phyloP scores from a whole-genome alignment of 2,797 vertebrate genomes.

The Neoniphon sammara region DNA sequence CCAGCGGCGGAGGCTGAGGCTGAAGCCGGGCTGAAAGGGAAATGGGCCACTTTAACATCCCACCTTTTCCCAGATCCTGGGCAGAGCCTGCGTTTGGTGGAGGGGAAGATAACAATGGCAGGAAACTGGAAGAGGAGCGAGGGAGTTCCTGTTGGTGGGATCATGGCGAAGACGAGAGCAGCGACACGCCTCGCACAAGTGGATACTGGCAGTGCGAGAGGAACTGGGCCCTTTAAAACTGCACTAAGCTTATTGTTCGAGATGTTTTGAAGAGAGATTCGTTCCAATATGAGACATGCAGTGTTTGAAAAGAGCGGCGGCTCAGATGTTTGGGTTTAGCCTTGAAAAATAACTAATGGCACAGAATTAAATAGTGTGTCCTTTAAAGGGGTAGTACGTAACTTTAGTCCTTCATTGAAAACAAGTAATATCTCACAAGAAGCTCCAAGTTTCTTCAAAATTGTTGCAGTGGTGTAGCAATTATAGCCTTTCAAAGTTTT shows the following conservation, averaged over 20 bases:
- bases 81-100: slow-evolving; percentile 70
- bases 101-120: slow-evolving; percentile 79
- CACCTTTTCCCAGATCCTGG: slow-evolving; percentile 85
- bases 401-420: too few relatives aligned
- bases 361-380: background rate
- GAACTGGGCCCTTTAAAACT: slow-evolving; percentile 64
- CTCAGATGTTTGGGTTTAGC: slow-evolving; percentile 4
- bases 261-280: slow-evolving; percentile 46
- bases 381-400: too few relatives aligned
- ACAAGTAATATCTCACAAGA: too few relatives aligned
- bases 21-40: slow-evolving; percentile 70
- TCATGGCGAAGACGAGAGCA: slow-evolving; percentile 61
- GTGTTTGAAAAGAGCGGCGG: slow-evolving; percentile 23
- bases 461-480: too few relatives aligned
- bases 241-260: slow-evolving; percentile 57
- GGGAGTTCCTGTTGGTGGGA: slow-evolving; percentile 80
- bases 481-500: too few relatives aligned
- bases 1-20: slow-evolving; percentile 57
- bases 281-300: slow-evolving; percentile 28
- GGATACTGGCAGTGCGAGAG: slow-evolving; percentile 49
- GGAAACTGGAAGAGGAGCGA: slow-evolving; percentile 83
- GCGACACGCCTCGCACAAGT: slow-evolving; percentile 52
- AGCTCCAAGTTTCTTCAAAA: too few relatives aligned
- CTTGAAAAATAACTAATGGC: slow-evolving; percentile 3
- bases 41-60: slow-evolving; percentile 78